Conservation (phyloP, 2,888 invertebrate genomes). For the Microplitis manilae region DNA sequence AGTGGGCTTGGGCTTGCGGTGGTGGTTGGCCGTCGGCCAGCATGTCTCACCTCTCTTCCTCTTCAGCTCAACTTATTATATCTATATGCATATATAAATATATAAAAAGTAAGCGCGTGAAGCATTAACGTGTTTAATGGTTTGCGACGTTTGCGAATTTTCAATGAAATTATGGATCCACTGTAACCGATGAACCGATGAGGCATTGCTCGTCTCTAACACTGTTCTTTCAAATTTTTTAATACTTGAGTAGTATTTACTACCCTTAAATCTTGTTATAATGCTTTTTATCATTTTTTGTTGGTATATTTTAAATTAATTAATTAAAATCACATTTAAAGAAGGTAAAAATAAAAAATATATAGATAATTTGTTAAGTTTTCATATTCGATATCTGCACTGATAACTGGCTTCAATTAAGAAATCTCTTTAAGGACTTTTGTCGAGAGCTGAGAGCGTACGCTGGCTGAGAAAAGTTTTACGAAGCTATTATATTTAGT, state of each 20-base stretch:
- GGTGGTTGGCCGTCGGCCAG: slow-evolving; percentile 51
- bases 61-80: no score
- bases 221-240: slow-evolving; percentile 41
- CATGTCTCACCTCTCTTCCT: slow-evolving; percentile 32
- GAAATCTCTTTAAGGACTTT: slow-evolving; percentile 10
- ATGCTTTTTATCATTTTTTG: no score
- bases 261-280: no score
- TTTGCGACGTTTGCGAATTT: slow-evolving; percentile 66
- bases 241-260: no score
- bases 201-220: slow-evolving; percentile 47
- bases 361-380: neutral
- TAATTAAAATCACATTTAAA: neutral
- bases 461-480: neutral
- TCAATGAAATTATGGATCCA: slow-evolving; percentile 59
- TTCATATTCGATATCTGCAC: neutral
- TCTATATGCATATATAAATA: neutral
- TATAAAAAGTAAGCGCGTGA: slow-evolving; percentile 42
- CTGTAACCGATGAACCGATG: slow-evolving; percentile 51
- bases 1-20: slow-evolving; percentile 28
- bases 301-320: neutral
- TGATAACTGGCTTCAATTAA: slow-evolving; percentile 12
- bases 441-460: neutral
- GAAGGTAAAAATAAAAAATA: neutral
- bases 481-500: slow-evolving; percentile 5
- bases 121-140: slow-evolving; percentile 61